Conservation (phyloP, 2,797 vertebrate genomes). For the Dermochelys coriacea region DNA sequence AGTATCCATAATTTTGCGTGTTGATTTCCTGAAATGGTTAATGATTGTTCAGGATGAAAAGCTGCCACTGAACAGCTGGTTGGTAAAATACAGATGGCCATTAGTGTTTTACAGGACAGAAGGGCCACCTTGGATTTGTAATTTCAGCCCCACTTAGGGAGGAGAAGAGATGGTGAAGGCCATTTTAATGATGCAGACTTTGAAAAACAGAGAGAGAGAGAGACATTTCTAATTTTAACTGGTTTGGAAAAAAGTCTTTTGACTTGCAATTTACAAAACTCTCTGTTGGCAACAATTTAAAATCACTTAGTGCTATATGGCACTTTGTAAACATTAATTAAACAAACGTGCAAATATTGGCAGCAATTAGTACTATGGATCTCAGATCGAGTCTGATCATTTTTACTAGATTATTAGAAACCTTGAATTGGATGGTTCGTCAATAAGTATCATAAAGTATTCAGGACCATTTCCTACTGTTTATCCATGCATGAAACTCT, state of each 20-base stretch:
- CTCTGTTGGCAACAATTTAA: background rate
- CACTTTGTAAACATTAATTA: background rate
- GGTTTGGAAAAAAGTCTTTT: background rate
- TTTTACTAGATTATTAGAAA: background rate
- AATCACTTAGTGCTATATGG: background rate
- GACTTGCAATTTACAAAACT: background rate
- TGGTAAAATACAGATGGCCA: background rate
- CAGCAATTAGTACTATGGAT: background rate
- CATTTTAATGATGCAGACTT: background rate
- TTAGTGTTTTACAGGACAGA: background rate
- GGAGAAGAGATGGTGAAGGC: background rate
- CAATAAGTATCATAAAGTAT: background rate
- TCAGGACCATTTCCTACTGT: background rate
- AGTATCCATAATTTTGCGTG: background rate
- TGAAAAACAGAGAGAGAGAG: background rate
- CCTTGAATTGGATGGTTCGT: background rate
- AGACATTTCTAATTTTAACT: background rate
- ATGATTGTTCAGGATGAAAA: background rate
- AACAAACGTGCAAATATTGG: background rate
- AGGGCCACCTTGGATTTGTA: background rate
- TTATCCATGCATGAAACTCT: background rate
- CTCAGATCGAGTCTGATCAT: background rate
- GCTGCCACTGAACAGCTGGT: background rate
- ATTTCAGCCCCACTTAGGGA: background rate
- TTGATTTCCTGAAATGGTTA: constrained; percentile 61